A percentile compares a stretch with the other conserved stretches of the same genome.
phyloP scores from a whole-genome alignment of 2,113 vertebrate genomes.

The Gopherus flavomarginatus region DNA sequence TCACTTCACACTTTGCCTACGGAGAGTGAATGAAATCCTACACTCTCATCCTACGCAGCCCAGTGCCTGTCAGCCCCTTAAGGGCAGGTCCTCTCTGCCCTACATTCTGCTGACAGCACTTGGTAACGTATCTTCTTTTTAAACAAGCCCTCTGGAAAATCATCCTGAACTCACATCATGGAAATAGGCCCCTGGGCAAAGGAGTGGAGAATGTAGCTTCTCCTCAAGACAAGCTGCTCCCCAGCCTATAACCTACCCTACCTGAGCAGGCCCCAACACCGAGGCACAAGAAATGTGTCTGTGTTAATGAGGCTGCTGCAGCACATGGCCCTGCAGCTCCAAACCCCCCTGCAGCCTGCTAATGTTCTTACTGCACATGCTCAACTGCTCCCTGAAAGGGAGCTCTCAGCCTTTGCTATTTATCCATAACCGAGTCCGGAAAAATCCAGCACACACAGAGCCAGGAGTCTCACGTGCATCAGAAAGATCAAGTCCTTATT shows the following conservation, averaged over 20 bases:
- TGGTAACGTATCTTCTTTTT: accelerated
- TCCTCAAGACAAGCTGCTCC: neutral
- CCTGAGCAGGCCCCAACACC: neutral
- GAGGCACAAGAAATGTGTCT: too few relatives aligned
- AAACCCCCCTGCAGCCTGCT: neutral
- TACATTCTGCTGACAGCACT: too few relatives aligned
- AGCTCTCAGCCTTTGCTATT: neutral
- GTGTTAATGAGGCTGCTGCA: neutral
- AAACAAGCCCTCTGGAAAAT: neutral
- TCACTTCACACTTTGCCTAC: neutral
- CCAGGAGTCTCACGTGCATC: neutral
- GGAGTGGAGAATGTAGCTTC: accelerated
- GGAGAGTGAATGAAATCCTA: neutral
- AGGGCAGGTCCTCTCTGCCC: accelerated
- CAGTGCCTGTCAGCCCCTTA: accelerated
- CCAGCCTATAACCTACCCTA: accelerated
- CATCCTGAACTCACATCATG: too few relatives aligned
- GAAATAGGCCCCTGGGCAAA: neutral
- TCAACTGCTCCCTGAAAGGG: neutral
- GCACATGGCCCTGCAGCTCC: neutral
- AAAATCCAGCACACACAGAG: accelerated
- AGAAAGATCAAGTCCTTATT: neutral
- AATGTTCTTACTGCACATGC: neutral
- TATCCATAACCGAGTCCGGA: accelerated
- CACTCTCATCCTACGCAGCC: neutral